Percentiles rank a stretch among this genome's conserved stretches.
Conservation (phyloP, 2,113 vertebrate genomes). For the Puma concolor region DNA sequence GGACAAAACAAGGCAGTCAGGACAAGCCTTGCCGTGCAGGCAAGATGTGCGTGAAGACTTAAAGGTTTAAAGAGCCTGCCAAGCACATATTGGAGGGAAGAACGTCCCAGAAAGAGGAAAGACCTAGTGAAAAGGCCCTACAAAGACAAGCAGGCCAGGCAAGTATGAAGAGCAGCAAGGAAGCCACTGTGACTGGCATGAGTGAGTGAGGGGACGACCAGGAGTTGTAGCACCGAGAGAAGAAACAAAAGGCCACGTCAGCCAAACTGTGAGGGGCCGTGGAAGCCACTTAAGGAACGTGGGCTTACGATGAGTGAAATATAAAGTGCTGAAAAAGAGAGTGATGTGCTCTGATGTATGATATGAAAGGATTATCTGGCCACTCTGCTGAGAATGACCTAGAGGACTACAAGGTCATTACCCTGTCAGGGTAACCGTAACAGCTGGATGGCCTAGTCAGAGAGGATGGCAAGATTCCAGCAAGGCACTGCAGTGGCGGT, state of each 20-base stretch:
- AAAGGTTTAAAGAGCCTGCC: background rate
- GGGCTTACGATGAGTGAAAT: background rate
- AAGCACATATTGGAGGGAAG: background rate
- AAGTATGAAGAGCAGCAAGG: background rate
- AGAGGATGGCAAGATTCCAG: background rate
- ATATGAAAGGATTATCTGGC: background rate
- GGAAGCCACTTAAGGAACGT: background rate
- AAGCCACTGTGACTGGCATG: rapidly evolving
- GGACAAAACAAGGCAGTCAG: background rate
- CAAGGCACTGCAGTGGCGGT: background rate
- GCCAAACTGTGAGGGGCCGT: too few species aligned
- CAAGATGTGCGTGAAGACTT: background rate
- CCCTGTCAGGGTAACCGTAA: background rate
- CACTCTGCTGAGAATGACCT: background rate
- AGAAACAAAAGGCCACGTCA: background rate
- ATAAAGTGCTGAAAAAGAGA: background rate
- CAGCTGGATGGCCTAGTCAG: background rate
- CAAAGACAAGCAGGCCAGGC: background rate
- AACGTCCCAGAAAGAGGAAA: background rate
- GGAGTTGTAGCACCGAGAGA: background rate
- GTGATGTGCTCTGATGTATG: background rate
- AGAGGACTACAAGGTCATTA: background rate
- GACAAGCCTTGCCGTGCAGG: background rate
- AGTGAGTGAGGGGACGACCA: background rate
- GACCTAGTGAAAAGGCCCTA: background rate